Percentiles rank a stretch among this genome's conserved stretches.
Evolutionary conservation across 2,888 invertebrate species (phyloP).

Genomic region (Rosalia funebris): DNA sequence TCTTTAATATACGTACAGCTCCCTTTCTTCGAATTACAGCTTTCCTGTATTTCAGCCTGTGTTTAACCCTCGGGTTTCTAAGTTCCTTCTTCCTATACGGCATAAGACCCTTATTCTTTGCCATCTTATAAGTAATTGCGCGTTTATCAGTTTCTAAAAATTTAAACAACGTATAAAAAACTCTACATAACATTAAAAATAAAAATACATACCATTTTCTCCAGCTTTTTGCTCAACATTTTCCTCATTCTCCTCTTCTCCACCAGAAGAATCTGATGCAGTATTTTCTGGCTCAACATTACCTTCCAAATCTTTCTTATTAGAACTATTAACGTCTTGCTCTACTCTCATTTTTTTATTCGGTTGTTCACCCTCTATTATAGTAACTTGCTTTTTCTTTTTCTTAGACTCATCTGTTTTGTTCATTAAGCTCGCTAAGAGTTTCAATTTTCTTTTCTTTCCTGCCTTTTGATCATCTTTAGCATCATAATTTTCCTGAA

Average conservation of each 20-base stretch:
- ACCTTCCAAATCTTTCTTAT: conserved; percentile 35
- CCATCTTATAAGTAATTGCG: conserved; percentile 91
- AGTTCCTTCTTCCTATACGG: conserved; percentile 91
- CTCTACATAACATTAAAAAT: too few species aligned
- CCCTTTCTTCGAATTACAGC: conserved; percentile 93
- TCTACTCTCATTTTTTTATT: conserved; percentile 46
- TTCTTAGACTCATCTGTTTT: conserved; percentile 29
- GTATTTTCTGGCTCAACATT: conserved; percentile 11
- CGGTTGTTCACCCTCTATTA: conserved; percentile 20
- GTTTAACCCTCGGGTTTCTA: conserved; percentile 94
- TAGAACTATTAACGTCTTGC: conserved; percentile 49
- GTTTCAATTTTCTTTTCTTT: conserved; percentile 64
- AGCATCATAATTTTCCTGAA: conserved; percentile 33
- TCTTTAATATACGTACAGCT: conserved; percentile 70
- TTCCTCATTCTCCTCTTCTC: conserved; percentile 40
- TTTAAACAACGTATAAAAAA: conserved; percentile 9
- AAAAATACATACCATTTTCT: conserved; percentile 41
- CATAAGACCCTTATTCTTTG: conserved; percentile 94
- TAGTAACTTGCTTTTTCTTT: conserved; percentile 28
- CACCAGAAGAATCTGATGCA: conserved; percentile 24
- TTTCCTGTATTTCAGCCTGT: conserved; percentile 90
- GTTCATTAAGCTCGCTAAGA: conserved; percentile 33
- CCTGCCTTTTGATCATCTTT: conserved; percentile 24
- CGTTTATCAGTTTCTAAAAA: conserved; percentile 70
- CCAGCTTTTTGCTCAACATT: conserved; percentile 57